These are phyloP conservation scores for Pelochelys cantorii DNA, from an alignment of 2,797 vertebrate species.

Conservation along the genomic window DNA sequence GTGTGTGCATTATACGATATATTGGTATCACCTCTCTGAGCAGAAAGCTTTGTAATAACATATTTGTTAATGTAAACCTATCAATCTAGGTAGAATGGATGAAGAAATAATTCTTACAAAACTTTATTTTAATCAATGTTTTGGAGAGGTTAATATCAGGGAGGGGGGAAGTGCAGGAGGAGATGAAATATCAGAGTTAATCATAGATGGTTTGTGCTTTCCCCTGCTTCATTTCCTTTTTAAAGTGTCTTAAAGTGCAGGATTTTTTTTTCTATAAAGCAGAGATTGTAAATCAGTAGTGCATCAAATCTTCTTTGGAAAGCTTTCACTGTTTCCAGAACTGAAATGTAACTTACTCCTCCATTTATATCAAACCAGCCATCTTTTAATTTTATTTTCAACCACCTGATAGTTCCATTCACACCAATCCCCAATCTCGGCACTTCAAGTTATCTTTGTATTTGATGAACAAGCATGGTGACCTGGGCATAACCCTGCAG, in stretches of 20 bases:
- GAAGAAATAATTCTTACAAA: neutral
- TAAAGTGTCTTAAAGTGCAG: neutral
- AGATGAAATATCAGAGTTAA: neutral
- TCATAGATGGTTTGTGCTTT: neutral
- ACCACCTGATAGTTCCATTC: neutral
- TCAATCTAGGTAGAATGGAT: neutral
- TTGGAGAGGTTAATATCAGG: neutral
- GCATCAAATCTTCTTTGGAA: neutral
- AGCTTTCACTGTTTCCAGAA: neutral
- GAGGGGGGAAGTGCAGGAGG: neutral
- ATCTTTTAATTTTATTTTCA: conserved; percentile 19
- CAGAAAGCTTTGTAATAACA: neutral
- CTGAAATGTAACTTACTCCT: neutral
- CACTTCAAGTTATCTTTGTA: neutral
- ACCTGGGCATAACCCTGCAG: neutral
- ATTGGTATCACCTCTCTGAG: neutral
- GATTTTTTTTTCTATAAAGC: neutral
- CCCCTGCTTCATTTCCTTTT: neutral
- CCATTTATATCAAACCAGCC: neutral
- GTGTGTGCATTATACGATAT: neutral
- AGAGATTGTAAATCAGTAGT: neutral
- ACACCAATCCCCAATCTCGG: neutral
- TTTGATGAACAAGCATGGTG: conserved; percentile 34
- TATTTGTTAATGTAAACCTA: neutral
- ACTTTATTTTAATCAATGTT: neutral